Percentiles rank a stretch among this genome's conserved stretches.
These are phyloP conservation scores for Pan paniscus DNA, from an alignment of 2,113 vertebrate genomes.

Conservation along the genomic window DNA sequence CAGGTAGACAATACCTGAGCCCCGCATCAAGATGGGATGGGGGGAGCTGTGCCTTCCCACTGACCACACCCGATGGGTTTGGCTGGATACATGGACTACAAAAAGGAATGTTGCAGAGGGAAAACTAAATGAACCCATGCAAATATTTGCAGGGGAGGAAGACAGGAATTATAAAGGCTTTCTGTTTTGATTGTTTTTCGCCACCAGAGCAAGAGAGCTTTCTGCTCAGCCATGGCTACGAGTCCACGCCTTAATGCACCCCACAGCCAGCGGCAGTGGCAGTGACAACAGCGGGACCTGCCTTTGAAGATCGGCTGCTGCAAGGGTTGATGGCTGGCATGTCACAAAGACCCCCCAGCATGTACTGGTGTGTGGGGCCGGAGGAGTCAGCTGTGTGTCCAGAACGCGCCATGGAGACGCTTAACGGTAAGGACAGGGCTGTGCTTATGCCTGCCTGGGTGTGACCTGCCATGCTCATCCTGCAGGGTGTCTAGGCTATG, in stretches of 20 bases:
- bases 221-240: background rate
- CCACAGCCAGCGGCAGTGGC: accelerated
- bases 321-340: conserved; percentile 62
- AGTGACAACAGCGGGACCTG: background rate
- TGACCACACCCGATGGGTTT: background rate
- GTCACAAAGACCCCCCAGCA: conserved; percentile 67
- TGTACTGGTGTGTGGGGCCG: conserved; percentile 80
- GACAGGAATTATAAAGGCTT: background rate
- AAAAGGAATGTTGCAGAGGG: background rate
- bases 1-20: background rate
- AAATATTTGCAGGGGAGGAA: background rate
- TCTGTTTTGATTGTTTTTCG: conserved; percentile 19
- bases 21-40: background rate
- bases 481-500: accelerated
- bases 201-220: background rate
- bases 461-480: accelerated
- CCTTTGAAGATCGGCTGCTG: background rate
- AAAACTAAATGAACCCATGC: background rate
- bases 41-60: background rate
- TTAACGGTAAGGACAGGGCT: conserved; percentile 37
- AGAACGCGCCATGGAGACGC: conserved; percentile 54
- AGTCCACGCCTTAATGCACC: background rate
- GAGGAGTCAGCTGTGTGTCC: conserved; percentile 62
- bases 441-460: accelerated
- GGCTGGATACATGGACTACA: background rate